Evolutionary conservation across 2,888 invertebrate genomes (phyloP).

Genomic region (Marronus borbonicus): DNA sequence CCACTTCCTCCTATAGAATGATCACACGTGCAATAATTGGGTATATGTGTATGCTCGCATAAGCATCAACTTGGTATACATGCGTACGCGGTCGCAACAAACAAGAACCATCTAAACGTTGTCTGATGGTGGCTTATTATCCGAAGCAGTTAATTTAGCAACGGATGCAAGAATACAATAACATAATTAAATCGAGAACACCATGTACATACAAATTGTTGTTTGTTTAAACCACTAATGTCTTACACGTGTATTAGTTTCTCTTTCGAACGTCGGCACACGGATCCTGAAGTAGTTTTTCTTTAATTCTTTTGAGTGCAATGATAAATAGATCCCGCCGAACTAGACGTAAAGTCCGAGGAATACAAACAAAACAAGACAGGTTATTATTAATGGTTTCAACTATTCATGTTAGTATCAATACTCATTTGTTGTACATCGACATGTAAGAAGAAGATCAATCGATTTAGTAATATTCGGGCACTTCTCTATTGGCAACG

Average conservation of each 20-base stretch:
- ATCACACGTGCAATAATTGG: neutral
- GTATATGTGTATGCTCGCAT: neutral
- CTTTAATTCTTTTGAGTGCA: conserved; percentile 48
- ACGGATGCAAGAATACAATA: conserved; percentile 20
- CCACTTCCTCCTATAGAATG: neutral
- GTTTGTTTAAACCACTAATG: conserved; percentile 45
- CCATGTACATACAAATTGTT: conserved; percentile 40
- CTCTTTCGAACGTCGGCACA: conserved; percentile 21
- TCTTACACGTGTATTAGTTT: conserved; percentile 44
- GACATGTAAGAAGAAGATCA: conserved; percentile 54
- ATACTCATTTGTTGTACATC: conserved; percentile 57
- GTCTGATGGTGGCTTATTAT: conserved; percentile 14
- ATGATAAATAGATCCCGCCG: conserved; percentile 49
- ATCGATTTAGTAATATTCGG: conserved; percentile 44
- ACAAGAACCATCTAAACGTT: conserved; percentile 15
- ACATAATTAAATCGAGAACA: conserved; percentile 39
- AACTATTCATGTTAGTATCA: conserved; percentile 57
- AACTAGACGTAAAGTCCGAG: conserved; percentile 46
- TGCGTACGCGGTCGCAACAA: neutral
- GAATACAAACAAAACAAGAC: conserved; percentile 53
- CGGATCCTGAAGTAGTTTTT: conserved; percentile 43
- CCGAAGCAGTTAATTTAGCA: conserved; percentile 27
- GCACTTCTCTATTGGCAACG: conserved; percentile 43
- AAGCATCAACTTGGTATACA: neutral
- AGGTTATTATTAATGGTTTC: conserved; percentile 56